These are phyloP conservation scores for Euplexia lucipara DNA, from an alignment of 2,888 invertebrate species.

Conservation along the genomic window DNA sequence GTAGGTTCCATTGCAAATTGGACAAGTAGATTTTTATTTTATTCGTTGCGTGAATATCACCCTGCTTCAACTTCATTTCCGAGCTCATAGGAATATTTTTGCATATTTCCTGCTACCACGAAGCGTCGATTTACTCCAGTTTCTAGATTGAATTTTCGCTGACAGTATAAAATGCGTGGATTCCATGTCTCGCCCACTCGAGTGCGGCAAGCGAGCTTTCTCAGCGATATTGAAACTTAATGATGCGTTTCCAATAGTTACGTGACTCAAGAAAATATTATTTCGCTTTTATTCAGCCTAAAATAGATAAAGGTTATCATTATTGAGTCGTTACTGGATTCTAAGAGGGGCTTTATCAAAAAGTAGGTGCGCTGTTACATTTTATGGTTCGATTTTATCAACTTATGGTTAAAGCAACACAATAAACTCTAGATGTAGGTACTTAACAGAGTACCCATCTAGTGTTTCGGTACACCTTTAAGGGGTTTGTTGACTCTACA, in stretches of 20 bases:
- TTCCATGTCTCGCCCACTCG: conserved; percentile 68
- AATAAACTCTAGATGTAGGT: not conserved
- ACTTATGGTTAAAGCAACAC: conserved; percentile 4
- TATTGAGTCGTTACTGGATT: conserved; percentile 39
- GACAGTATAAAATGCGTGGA: conserved; percentile 76
- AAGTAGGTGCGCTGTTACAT: conserved; percentile 36
- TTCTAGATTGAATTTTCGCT: conserved; percentile 80
- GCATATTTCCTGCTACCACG: conserved; percentile 72
- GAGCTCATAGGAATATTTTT: conserved; percentile 69
- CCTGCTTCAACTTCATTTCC: conserved; percentile 65
- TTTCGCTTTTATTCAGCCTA: conserved; percentile 54
- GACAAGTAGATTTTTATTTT: conserved; percentile 57
- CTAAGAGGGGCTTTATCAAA: conserved; percentile 31
- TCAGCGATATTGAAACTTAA: conserved; percentile 74
- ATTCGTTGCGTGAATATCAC: conserved; percentile 53
- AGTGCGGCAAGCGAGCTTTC: conserved; percentile 61
- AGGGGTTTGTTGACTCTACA: too few species aligned
- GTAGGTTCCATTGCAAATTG: conserved; percentile 53
- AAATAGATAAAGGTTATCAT: conserved; percentile 48
- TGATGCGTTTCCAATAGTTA: conserved; percentile 69
- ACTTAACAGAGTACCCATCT: too few species aligned
- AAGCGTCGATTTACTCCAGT: conserved; percentile 71
- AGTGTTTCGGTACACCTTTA: too few species aligned
- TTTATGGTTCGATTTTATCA: conserved; percentile 36
- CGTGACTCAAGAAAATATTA: conserved; percentile 66